Percentiles rank a stretch among this genome's conserved stretches.
Evolutionary conservation across 2,888 invertebrate species (phyloP).

Genomic region (Pollenia labialis): DNA sequence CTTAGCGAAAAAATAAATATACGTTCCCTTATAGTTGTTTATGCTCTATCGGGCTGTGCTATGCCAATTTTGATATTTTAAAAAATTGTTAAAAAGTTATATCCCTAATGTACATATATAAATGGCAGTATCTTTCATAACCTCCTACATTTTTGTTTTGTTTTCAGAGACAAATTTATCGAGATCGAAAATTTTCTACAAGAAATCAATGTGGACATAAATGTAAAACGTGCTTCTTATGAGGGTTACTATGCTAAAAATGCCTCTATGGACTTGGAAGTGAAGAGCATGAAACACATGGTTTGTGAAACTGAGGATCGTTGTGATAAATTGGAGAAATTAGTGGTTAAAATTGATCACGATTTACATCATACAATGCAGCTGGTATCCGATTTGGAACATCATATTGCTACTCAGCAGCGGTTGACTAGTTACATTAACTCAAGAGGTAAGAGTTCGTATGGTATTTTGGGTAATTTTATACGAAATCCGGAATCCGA

Average conservation of each 20-base stretch:
- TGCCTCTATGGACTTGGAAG: slow-evolving; percentile 84
- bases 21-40: too few species aligned
- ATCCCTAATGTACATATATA: too few species aligned
- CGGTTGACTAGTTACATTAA: slow-evolving; percentile 81
- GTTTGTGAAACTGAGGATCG: slow-evolving; percentile 85
- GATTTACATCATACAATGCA: slow-evolving; percentile 84
- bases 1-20: too few species aligned
- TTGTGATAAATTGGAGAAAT: slow-evolving; percentile 84
- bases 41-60: too few species aligned
- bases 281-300: slow-evolving; percentile 85
- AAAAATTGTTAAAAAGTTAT: too few species aligned
- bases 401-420: slow-evolving; percentile 82
- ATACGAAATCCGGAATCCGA: too few species aligned
- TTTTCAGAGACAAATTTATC: slow-evolving; percentile 79
- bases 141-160: background rate
- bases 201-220: slow-evolving; percentile 80
- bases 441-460: slow-evolving; percentile 78
- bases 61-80: too few species aligned
- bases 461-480: too few species aligned
- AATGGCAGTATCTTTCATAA: background rate
- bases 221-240: slow-evolving; percentile 77
- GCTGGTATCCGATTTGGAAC: slow-evolving; percentile 84
- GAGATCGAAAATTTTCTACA: slow-evolving; percentile 80
- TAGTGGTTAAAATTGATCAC: slow-evolving; percentile 82
- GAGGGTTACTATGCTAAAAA: slow-evolving; percentile 84